Percentiles rank a stretch among this genome's conserved stretches.
phyloP scores from a whole-genome alignment of 2,888 invertebrate species.

The Thera britannica region DNA sequence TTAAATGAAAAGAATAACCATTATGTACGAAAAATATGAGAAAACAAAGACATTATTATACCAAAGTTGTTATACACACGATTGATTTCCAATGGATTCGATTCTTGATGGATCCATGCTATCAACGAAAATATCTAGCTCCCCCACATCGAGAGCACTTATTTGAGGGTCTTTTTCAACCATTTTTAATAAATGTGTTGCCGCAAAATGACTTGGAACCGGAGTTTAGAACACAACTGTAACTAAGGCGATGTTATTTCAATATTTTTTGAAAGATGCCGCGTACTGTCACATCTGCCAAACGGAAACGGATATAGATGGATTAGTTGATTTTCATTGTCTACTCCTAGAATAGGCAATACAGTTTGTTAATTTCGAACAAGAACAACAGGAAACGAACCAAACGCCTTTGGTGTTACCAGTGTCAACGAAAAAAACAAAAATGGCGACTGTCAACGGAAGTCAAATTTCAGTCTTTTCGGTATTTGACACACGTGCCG shows the following conservation, averaged over 20 bases:
- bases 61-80: slow-evolving; percentile 45
- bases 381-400: slow-evolving; percentile 2
- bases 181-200: slow-evolving; percentile 62
- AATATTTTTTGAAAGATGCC: slow-evolving; percentile 45
- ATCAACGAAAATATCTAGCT: slow-evolving; percentile 90
- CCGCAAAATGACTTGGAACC: neutral
- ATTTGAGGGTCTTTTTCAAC: slow-evolving; percentile 76
- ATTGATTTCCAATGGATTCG: slow-evolving; percentile 87
- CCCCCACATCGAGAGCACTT: slow-evolving; percentile 87
- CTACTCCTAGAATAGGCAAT: too few species aligned
- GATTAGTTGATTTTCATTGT: too few species aligned
- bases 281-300: slow-evolving; percentile 6
- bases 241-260: slow-evolving; percentile 54
- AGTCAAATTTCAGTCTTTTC: slow-evolving; percentile 73
- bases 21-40: too few species aligned
- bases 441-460: slow-evolving; percentile 72
- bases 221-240: slow-evolving; percentile 26
- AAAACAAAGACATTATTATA: neutral
- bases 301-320: too few species aligned
- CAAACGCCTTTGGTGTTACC: slow-evolving; percentile 52
- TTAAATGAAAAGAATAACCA: neutral
- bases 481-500: slow-evolving; percentile 84
- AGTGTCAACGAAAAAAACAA: slow-evolving; percentile 59
- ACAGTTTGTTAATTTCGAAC: too few species aligned
- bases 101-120: slow-evolving; percentile 88